A percentile compares a stretch with the other conserved stretches of the same genome.
Conservation (phyloP, 2,797 vertebrate species). For the Pseudomugil tenellus region DNA sequence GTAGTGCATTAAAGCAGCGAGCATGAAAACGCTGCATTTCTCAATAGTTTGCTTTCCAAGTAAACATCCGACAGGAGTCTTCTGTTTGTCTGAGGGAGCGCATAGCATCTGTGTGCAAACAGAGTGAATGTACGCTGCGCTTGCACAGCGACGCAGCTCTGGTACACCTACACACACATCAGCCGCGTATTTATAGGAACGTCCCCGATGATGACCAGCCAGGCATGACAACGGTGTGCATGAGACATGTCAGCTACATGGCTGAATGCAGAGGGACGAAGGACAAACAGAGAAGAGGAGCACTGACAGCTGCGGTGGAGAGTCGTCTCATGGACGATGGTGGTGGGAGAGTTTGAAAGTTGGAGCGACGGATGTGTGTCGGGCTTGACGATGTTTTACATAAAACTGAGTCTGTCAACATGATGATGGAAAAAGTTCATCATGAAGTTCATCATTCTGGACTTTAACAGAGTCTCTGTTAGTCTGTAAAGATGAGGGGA, state of each 20-base stretch:
- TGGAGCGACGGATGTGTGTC: background rate
- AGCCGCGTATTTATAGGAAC: too few relatives aligned
- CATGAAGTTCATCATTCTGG: background rate
- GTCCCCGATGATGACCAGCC: background rate
- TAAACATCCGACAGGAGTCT: too few relatives aligned
- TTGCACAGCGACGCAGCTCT: too few relatives aligned
- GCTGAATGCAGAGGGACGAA: slow-evolving; percentile 23
- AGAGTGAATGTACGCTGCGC: too few relatives aligned
- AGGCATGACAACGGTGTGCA: slow-evolving; percentile 1
- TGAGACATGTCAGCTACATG: background rate
- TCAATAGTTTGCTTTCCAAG: too few relatives aligned
- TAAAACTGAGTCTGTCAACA: background rate
- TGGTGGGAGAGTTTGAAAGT: background rate
- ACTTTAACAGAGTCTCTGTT: background rate
- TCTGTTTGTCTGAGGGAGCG: too few relatives aligned
- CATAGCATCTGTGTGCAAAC: too few relatives aligned
- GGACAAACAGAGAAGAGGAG: slow-evolving; percentile 8
- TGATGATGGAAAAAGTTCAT: background rate
- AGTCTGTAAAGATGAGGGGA: slow-evolving; percentile 2
- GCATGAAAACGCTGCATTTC: too few relatives aligned
- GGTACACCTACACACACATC: too few relatives aligned
- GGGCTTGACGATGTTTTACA: background rate
- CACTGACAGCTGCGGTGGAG: background rate
- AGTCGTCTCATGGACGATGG: background rate
- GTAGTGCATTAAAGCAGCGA: too few relatives aligned